Evolutionary conservation across 2,888 invertebrate genomes (phyloP), one percentile per base, ranked within the genome.

Genomic region (Torymus aiolomorphi): DNA sequence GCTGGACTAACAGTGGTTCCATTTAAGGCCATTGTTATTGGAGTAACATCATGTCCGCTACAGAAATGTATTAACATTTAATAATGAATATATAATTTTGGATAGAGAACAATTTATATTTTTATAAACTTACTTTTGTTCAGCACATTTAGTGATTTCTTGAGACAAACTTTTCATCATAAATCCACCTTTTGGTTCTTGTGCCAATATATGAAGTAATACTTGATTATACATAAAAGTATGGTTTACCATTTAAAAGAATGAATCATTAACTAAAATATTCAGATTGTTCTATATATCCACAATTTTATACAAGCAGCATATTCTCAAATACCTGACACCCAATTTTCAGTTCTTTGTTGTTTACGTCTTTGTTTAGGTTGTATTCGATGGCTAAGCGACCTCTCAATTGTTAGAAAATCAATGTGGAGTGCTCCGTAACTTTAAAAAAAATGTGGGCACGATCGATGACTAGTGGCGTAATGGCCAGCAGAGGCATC

Each of bases 161-260:
- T 98, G 98, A 14, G 97, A 95, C 42, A 98, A 92, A 83, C 98
- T 93, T 88, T 97, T 96, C 94, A 98, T 97, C 88, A 96, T 96
- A 79, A 97, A 96, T 13, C 98, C 98, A 66, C 97, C 97, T 89
- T 96, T 96, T 1, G 94, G 92, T 89, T 98, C 98, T 91, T 97
- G 95, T 57, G 97, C 95, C 72, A 98, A 91, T 81, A 97, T 96
- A 88, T 97, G 96, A 83, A 98, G 94, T 84, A 98, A 93, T 5
- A 98, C 96, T 92, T 98, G 98, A 86, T 97, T 97, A 90, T 98
- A 99, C 2, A 99, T 96, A 91, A 98, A 99, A 0, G 99, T 99
- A 88, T 99, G 98, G 86, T 98, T 98, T 1, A 98, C 98, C 97
- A 99, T 98, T 94, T 97, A 96, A 96, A 89, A 18, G 92, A 91